Conservation (phyloP, 2,113 vertebrate species). For the Epinephelus moara region DNA sequence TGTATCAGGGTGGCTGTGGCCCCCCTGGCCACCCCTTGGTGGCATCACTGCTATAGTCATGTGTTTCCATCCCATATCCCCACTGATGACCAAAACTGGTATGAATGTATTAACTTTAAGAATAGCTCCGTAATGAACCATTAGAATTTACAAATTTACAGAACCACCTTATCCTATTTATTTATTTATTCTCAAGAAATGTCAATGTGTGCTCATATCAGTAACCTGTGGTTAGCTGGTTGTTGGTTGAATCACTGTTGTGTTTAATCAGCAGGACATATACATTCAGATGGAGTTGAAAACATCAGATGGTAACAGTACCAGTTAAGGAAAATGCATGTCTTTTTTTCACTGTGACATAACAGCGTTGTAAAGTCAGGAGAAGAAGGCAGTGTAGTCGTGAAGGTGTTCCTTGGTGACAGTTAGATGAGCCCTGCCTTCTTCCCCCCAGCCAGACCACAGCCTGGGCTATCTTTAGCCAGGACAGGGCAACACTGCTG, state of each 20-base stretch:
- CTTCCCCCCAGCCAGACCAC: conserved; percentile 55
- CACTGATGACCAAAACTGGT: too few relatives aligned
- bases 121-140: background rate
- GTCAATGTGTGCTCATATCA: background rate
- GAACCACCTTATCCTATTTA: background rate
- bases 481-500: conserved; percentile 34
- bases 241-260: background rate
- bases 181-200: background rate
- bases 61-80: too few relatives aligned
- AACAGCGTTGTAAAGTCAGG: conserved; percentile 36
- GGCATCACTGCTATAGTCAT: too few relatives aligned
- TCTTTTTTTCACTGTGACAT: background rate
- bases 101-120: background rate
- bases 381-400: conserved; percentile 30
- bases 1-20: too few relatives aligned
- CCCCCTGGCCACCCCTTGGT: too few relatives aligned
- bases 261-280: background rate
- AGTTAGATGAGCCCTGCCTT: conserved; percentile 65
- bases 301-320: background rate
- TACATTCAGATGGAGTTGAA: background rate
- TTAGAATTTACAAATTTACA: background rate
- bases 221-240: too few relatives aligned
- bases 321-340: conserved; percentile 5
- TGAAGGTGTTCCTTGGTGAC: conserved; percentile 71
- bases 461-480: conserved; percentile 71